phyloP scores from a whole-genome alignment of 2,113 vertebrate species.

The Odontesthes bonariensis region DNA sequence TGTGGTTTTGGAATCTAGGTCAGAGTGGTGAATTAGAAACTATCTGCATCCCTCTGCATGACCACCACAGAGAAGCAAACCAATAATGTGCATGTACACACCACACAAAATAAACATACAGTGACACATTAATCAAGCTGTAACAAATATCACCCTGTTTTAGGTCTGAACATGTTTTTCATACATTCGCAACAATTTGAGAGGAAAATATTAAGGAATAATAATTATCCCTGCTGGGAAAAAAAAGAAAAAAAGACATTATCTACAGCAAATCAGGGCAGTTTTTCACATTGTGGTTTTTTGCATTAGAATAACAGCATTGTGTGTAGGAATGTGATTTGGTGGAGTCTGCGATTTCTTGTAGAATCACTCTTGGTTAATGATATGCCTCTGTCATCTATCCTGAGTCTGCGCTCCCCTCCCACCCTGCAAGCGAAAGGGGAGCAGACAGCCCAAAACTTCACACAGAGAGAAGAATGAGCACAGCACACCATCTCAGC shows the following conservation, averaged over 20 bases:
- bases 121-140: slow-evolving; percentile 24
- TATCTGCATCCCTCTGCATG: slow-evolving; percentile 72
- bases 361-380: slow-evolving; percentile 74
- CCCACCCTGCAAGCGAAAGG: slow-evolving; percentile 52
- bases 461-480: slow-evolving; percentile 64
- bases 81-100: slow-evolving; percentile 36
- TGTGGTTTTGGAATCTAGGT: slow-evolving; percentile 70
- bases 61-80: slow-evolving; percentile 60
- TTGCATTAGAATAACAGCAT: slow-evolving; percentile 54
- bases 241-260: slow-evolving; percentile 1
- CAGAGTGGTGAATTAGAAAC: slow-evolving; percentile 71
- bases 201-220: slow-evolving; percentile 56
- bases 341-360: slow-evolving; percentile 74
- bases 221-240: slow-evolving; percentile 52
- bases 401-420: slow-evolving; percentile 44
- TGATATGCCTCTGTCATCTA: slow-evolving; percentile 73
- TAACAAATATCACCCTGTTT: slow-evolving; percentile 63
- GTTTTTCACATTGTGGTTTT: slow-evolving; percentile 56
- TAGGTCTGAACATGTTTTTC: slow-evolving; percentile 35
- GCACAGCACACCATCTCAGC: slow-evolving; percentile 51
- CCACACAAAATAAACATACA: slow-evolving; percentile 25
- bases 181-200: slow-evolving; percentile 53
- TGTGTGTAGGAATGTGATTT: slow-evolving; percentile 68
- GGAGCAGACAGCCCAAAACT: slow-evolving; percentile 69
- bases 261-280: slow-evolving; percentile 60